Evolutionary conservation across 92 coral and sea anemone species (phyloP).

Genomic region (Phymanthus crucifer): DNA sequence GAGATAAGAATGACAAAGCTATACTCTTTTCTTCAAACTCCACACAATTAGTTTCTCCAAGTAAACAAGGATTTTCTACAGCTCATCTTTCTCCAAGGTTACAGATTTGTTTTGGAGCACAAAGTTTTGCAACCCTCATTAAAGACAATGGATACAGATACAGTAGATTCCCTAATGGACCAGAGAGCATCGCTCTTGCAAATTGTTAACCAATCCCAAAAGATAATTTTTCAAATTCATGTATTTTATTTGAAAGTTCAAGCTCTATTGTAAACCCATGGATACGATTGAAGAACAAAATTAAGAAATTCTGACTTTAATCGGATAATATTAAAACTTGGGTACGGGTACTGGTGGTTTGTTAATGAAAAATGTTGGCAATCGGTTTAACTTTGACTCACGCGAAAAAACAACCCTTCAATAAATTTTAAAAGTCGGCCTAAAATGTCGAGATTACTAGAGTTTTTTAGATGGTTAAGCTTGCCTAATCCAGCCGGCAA

Average conservation of each 20-base stretch:
- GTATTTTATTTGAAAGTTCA: neutral
- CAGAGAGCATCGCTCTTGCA: neutral
- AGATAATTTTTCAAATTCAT: neutral
- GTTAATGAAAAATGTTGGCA: neutral
- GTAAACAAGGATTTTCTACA: conserved; percentile 11
- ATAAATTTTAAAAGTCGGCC: conserved; percentile 11
- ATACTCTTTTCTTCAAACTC: neutral
- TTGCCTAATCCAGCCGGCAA: conserved; percentile 57
- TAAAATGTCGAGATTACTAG: conserved; percentile 34
- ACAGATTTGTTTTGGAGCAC: neutral
- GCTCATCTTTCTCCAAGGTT: conserved; percentile 12
- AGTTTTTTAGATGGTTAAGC: conserved; percentile 38
- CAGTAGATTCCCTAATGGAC: neutral
- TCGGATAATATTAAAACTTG: conserved; percentile 15
- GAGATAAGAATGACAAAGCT: neutral
- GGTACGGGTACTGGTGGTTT: neutral
- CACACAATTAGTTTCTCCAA: conserved; percentile 4
- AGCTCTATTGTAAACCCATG: neutral
- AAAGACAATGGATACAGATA: neutral
- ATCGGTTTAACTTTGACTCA: conserved; percentile 5
- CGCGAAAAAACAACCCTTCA: conserved; percentile 4
- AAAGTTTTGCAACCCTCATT: conserved; percentile 11
- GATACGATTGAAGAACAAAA: neutral
- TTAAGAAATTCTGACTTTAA: conserved; percentile 2
- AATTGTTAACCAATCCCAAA: neutral